These are phyloP conservation scores for Agrotis clavis DNA, from an alignment of 2,888 invertebrate genomes.

Conservation along the genomic window DNA sequence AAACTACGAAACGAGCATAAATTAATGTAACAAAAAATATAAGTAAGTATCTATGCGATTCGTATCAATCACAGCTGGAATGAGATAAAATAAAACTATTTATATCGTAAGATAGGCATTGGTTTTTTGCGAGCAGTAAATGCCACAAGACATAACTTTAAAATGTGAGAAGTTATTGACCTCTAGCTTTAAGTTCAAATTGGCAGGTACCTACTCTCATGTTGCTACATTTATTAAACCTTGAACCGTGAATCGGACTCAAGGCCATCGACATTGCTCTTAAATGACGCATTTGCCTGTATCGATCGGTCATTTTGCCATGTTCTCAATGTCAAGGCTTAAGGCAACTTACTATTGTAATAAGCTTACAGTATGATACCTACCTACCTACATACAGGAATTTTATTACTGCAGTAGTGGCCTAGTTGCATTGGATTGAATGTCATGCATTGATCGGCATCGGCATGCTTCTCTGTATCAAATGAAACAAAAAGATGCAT, in stretches of 20 bases:
- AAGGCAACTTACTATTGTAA: conserved; percentile 58
- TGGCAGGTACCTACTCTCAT: conserved; percentile 69
- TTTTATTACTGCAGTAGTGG: conserved; percentile 27
- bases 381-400: conserved; percentile 11
- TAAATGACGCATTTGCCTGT: conserved; percentile 82
- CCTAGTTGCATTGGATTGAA: conserved; percentile 42
- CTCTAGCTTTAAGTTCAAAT: conserved; percentile 74
- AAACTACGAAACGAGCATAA: conserved; percentile 3
- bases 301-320: conserved; percentile 84
- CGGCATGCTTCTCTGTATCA: conserved; percentile 12
- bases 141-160: conserved; percentile 45
- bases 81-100: conserved; percentile 49
- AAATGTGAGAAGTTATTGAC: conserved; percentile 77
- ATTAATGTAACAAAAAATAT: conserved; percentile 12
- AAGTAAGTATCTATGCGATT: conserved; percentile 9
- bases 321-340: conserved; percentile 86
- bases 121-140: conserved; percentile 49
- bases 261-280: conserved; percentile 88
- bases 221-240: conserved; percentile 76
- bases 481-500: not conserved
- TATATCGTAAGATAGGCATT: conserved; percentile 29
- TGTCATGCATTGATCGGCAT: conserved; percentile 28
- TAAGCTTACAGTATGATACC: conserved; percentile 39
- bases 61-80: conserved; percentile 26
- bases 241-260: conserved; percentile 80